A percentile compares a stretch with the other conserved stretches of the same genome.
Conservation (phyloP, 2,113 vertebrate genomes). For the Orientallactaga bullata region DNA sequence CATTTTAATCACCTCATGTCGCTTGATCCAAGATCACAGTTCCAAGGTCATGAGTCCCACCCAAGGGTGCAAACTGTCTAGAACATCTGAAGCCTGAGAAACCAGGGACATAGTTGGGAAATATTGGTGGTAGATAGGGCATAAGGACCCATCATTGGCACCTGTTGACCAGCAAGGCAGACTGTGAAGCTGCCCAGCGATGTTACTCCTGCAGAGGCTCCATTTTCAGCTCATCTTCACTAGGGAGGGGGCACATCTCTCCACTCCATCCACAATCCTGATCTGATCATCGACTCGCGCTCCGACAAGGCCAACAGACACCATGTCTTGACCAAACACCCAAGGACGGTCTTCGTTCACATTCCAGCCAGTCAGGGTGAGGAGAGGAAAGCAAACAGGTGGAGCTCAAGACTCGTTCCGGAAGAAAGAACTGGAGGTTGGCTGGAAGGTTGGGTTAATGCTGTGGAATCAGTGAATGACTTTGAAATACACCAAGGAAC, state of each 20-base stretch:
- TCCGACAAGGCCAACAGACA: not conserved
- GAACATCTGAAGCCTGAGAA: not conserved
- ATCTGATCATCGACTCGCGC: not conserved
- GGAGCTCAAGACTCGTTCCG: not conserved
- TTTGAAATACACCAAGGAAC: not conserved
- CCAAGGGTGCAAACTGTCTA: not conserved
- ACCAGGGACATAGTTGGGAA: not conserved
- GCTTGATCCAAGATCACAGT: not conserved
- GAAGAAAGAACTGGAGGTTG: conserved; percentile 1
- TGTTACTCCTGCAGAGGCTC: not conserved
- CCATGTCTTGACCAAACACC: not conserved
- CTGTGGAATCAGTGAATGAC: not conserved
- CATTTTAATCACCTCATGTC: not conserved
- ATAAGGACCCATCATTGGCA: not conserved
- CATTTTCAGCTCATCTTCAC: not conserved
- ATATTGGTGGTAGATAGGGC: too few species aligned
- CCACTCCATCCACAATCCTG: not conserved
- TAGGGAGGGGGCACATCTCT: not conserved
- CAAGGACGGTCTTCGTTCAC: not conserved
- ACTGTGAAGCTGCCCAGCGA: not conserved
- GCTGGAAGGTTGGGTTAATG: not conserved
- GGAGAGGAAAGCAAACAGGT: not conserved
- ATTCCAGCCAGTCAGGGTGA: not conserved
- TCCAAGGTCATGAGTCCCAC: not conserved
- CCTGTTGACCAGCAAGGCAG: not conserved